Evolutionary conservation across 2,888 invertebrate genomes (phyloP), one percentile per base, ranked within the genome.

Genomic region (Aquatica leii): DNA sequence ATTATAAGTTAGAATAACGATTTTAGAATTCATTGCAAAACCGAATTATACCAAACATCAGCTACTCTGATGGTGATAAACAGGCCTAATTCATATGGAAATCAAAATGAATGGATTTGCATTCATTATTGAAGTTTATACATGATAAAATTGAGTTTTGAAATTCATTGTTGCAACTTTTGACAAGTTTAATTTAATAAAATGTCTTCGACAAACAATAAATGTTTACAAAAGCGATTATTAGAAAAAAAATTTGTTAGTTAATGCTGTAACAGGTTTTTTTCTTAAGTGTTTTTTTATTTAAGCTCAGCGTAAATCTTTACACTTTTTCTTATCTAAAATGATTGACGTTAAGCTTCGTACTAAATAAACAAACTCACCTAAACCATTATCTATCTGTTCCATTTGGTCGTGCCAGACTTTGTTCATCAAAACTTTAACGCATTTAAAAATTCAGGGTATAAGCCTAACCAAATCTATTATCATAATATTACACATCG

Each of bases 51-150:
- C 64, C 64, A 64, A 64, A 64, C 64, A 64, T 64, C 64, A 64
- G 64, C 59, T 56, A 52, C 64, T 57, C 52, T 64, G 64, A 60
- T 64, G 64, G 61, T 48, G 61, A 61, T 60, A 65, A 65, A 65
- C 65, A 65, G 57, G 57, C 60, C 53, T 65, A 65, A 65, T 65
- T 65, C 65, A 61, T 65, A 65, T 65, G 65, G 61, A 65, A 65
- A 65, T 61, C 65, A 58, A 58, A 61, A 54, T 49, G 65, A 61
- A 65, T 65, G 48, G 59, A 65, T 61, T 65, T 65, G 60, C 65
- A 65, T 65, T 60, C 61, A 65, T 65, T 61, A 65, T 65, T 61
- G 60, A 61, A 61, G 65, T 61, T 60, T 61, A 65, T 65, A 65
- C 58, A 61, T 61, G 57, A 52, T 60, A 60, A 57, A 65, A 64